Base-by-base conservation (phyloP, 2,113 vertebrate genomes). In the Mionectes macconnelli region DNA sequence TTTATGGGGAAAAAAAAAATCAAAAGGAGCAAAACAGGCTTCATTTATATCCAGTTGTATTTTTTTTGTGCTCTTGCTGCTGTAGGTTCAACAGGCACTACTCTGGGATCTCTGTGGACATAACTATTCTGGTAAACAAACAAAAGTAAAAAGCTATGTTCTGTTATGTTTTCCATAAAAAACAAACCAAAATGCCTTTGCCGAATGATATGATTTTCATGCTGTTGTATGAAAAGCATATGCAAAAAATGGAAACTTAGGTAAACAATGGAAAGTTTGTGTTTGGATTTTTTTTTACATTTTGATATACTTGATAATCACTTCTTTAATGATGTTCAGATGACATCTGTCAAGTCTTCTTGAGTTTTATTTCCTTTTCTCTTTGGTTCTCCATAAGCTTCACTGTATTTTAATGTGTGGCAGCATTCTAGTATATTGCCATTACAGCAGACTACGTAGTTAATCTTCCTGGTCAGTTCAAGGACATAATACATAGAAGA, bases 221-320 rank as follows among this genome's bases (percentile, higher is more conserved):
- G 25, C 55, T 89, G 20, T 44, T 79, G 12, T 63, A 47, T 49
- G 80, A 72, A 92, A 69, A 93, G 44, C 67, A 33, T 89, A 37
- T 59, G 39, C 83, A 91, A 89, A 84, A 57, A 78, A 50, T 25
- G 14, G 49, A 18, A 84, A 69, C 76, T 83, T 66, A 50, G 56
- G 37, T 90, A 84, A 90, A 70, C 24, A 49, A 33, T 55, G 19
- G 87, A n/a, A 77, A 81, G 40, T 59, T 24, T 50, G 24, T 25
- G 11, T 20, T 45, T 33, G 8, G 6, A 4, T n/a, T 39, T 35
- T 20, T 4, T 77, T 83, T 40, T 39, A n/a, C 16, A 45, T 55
- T 76, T 62, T 69, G 39, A 68, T 53, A 76, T 93, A 49, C 92
- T 97, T 88, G 84, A 84, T 84, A 57, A 76, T 94, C 18, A 67